A percentile compares a stretch with the other conserved stretches of the same genome.
Evolutionary conservation across 2,888 invertebrate species (phyloP).

Genomic region (Biston stratarius): DNA sequence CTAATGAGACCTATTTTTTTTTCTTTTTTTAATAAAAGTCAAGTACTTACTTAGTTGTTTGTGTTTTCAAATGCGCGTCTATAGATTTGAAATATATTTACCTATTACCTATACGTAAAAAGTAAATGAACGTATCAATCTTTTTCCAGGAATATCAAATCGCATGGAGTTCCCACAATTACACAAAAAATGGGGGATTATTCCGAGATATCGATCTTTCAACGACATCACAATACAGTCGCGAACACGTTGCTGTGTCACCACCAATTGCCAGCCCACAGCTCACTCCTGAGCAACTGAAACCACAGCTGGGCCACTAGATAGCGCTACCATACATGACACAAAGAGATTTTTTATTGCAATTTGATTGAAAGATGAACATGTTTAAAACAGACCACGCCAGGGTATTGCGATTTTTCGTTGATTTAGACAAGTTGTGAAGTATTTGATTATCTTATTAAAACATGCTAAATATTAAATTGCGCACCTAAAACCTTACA

Average conservation of each 20-base stretch:
- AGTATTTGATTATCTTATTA: no score
- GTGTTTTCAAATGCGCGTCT: no score
- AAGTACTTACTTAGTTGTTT: no score
- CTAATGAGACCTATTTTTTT: no score
- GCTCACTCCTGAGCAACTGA: constrained; percentile 44
- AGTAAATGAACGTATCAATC: neutral
- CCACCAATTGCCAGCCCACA: constrained; percentile 66
- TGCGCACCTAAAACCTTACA: no score
- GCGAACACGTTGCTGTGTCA: constrained; percentile 46
- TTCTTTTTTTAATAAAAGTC: no score
- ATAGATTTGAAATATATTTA: no score
- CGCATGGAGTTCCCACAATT: constrained; percentile 29
- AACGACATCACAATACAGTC: constrained; percentile 56
- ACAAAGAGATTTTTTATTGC: constrained; percentile 77
- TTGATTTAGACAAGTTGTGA: no score
- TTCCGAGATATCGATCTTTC: constrained; percentile 71
- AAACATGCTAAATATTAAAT: no score
- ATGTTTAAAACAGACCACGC: constrained; percentile 55
- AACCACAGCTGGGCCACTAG: constrained; percentile 3
- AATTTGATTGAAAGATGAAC: constrained; percentile 28
- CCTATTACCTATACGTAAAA: no score
- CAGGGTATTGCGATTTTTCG: constrained; percentile 65
- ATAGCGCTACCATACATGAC: constrained; percentile 13
- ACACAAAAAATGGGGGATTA: constrained; percentile 58
- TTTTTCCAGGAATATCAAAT: constrained; percentile 4